Evolutionary conservation across 2,113 vertebrate species (phyloP), one percentile per base, ranked within the genome.

Genomic region (Rhadina sibilatrix): DNA sequence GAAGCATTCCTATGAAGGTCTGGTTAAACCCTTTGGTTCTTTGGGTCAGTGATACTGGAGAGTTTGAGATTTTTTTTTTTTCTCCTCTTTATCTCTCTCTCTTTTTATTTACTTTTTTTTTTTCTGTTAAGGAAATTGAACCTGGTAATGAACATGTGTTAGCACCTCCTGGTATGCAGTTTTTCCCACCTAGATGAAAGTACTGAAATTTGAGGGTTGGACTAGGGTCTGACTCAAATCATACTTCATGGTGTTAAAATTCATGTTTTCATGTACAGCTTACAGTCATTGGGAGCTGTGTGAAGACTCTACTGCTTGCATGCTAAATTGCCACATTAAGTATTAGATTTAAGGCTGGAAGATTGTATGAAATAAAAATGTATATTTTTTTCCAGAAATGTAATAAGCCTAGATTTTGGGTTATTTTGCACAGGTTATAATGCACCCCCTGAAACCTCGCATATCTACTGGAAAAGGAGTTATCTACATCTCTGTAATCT

Each of bases 401-500:
- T 11, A 33, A 33, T 46, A 70, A 81, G 12, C 20, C 56, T 81
- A 52, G 68, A 30, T 80, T 53, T 35, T 47, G 24, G 25, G 30
- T 90, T 86, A 38, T 88, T 96, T 82, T 85, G 42, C n/a, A 37
- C 93, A 99, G 99, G 98, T 99, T 35, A 99, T 99, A 83, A 97
- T 99, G 97, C 98, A 99, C 63, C 99, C 99, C 3, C 78, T 99
- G 86, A 99, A 98, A 91, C 99, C 99, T 46, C 98, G 99, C 69
- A 98, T 99, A 97, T 98, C 99, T 28, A 96, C 95, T 15, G 94
- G 97, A 31, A 98, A 98, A 94, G 99, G 99, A 5, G 87, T 98
- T 30, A 71, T 98, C 69, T 99, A 97, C 93, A 97, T 99, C 9
- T 91, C 94, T 24, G 77, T 98, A 64, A 99, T 99, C 91, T 99